Percentiles rank a stretch among this genome's conserved stretches.
Conservation (phyloP, 2,797 vertebrate species). For the Thaleichthys pacificus region DNA sequence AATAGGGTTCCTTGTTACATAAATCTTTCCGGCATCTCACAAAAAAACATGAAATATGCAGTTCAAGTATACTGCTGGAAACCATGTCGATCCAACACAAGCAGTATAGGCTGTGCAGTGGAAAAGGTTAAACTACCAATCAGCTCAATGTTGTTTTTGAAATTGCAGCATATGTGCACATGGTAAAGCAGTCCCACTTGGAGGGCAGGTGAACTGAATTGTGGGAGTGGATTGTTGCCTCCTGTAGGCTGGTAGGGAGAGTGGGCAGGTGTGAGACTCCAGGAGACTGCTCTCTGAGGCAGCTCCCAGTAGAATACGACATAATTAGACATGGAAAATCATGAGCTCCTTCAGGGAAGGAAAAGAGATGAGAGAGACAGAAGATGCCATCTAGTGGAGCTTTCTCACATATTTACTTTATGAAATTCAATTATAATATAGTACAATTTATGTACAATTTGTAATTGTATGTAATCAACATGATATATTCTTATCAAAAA, state of each 20-base stretch:
- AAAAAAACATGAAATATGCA: no score
- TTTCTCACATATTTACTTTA: not conserved
- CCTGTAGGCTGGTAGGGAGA: conserved; percentile 38
- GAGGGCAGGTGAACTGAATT: conserved; percentile 57
- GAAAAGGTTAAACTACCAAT: not conserved
- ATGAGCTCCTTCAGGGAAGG: conserved; percentile 36
- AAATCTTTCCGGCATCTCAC: no score
- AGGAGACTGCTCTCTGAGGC: conserved; percentile 36
- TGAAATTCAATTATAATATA: no score
- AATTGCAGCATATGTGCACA: conserved; percentile 55
- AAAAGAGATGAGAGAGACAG: not conserved
- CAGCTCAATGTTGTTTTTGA: conserved; percentile 18
- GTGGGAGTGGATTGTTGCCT: conserved; percentile 53
- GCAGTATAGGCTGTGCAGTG: no score
- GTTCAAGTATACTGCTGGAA: no score
- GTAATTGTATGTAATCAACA: no score
- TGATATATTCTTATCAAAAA: no score
- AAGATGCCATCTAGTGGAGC: conserved; percentile 77
- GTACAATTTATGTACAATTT: no score
- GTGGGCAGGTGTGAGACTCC: conserved; percentile 68
- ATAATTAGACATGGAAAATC: conserved; percentile 68
- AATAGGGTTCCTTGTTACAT: no score
- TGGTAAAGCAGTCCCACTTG: conserved; percentile 31
- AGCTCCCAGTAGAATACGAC: conserved; percentile 65
- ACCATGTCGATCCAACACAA: no score